Evolutionary conservation across 2,888 invertebrate species (phyloP).

Genomic region (Oasisia sp.): DNA sequence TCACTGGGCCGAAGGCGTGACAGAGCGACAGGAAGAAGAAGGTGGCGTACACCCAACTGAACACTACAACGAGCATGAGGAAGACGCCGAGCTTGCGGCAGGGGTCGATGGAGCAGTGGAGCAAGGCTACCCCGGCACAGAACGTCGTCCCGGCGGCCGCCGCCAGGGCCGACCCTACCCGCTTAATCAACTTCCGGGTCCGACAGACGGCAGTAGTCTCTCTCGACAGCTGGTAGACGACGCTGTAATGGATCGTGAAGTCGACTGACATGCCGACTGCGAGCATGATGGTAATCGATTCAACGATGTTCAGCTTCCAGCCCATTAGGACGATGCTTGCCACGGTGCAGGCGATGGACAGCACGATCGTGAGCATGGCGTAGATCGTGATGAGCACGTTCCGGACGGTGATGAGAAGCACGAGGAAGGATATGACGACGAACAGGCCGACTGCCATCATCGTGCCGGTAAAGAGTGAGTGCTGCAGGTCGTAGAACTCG

Average conservation of each 20-base stretch:
- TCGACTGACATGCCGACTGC: slow-evolving; percentile 93
- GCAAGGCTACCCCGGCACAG: no score
- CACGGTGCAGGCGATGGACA: slow-evolving; percentile 85
- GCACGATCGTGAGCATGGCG: slow-evolving; percentile 83
- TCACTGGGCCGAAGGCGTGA: slow-evolving; percentile 76
- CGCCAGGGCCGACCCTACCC: slow-evolving; percentile 85
- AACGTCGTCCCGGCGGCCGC: slow-evolving; percentile 87
- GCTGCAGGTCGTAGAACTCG: slow-evolving; percentile 13
- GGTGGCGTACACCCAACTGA: slow-evolving; percentile 79
- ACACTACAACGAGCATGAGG: slow-evolving; percentile 84
- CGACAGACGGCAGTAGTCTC: slow-evolving; percentile 67
- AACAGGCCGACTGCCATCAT: slow-evolving; percentile 82
- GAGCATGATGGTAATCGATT: slow-evolving; percentile 92
- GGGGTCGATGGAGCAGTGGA: no score
- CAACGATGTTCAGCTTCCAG: slow-evolving; percentile 93
- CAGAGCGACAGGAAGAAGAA: slow-evolving; percentile 71
- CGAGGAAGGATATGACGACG: slow-evolving; percentile 70
- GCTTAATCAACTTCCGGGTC: slow-evolving; percentile 50
- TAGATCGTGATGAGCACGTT: slow-evolving; percentile 84
- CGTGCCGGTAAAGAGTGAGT: slow-evolving; percentile 71
- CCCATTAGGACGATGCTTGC: slow-evolving; percentile 69
- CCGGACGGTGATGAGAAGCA: slow-evolving; percentile 76
- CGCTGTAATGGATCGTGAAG: slow-evolving; percentile 90
- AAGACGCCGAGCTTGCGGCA: slow-evolving; percentile 82
- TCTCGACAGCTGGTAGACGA: slow-evolving; percentile 73